Conservation (phyloP, 2,888 invertebrate genomes). For the Sericinus montela region DNA sequence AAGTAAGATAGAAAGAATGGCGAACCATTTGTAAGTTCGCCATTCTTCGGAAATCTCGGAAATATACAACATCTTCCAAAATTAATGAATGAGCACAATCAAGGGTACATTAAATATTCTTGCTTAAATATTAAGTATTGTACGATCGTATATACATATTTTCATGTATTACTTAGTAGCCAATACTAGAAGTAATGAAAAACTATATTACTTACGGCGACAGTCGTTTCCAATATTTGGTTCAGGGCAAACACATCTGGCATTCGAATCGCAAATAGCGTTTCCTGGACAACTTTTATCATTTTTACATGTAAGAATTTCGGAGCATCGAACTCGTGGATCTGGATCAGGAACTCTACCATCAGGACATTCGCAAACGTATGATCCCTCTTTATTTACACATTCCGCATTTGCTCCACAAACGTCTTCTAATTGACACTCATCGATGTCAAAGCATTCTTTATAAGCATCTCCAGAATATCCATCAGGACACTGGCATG, state of each 20-base stretch:
- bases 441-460: conserved; percentile 90
- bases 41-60: no score
- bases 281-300: conserved; percentile 94
- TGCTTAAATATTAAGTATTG: no score
- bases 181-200: neutral
- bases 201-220: conserved; percentile 83
- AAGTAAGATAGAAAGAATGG: no score
- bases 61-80: no score
- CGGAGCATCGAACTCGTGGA: conserved; percentile 88
- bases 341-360: conserved; percentile 91
- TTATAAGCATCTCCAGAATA: conserved; percentile 91
- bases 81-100: no score
- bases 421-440: conserved; percentile 84
- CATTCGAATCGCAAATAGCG: conserved; percentile 88
- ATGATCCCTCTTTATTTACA: conserved; percentile 87
- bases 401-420: conserved; percentile 92
- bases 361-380: conserved; percentile 88
- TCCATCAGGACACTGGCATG: conserved; percentile 90
- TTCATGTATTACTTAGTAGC: no score
- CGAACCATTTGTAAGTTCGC: no score
- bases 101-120: no score
- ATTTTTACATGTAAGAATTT: conserved; percentile 86
- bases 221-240: conserved; percentile 95
- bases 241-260: conserved; percentile 92
- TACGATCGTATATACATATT: no score